A percentile compares a stretch with the other conserved stretches of the same genome.
Conservation (phyloP, 2,888 invertebrate genomes). For the Dicyrtomina minuta region DNA sequence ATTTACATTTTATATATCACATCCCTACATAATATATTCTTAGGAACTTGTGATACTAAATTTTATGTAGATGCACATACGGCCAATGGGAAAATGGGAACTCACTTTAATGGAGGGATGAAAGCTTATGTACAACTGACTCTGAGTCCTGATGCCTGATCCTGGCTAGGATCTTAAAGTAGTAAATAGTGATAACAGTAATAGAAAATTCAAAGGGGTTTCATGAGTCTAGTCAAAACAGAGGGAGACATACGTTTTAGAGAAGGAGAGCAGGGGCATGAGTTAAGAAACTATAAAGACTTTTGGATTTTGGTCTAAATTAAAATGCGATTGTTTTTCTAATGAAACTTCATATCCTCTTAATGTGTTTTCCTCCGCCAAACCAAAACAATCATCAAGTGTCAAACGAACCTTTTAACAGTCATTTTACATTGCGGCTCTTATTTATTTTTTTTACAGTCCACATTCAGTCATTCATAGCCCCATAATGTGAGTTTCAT, state of each 20-base stretch:
- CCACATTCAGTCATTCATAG: neutral
- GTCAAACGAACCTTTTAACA: slow-evolving; percentile 9
- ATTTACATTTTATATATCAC: no score
- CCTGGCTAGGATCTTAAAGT: no score
- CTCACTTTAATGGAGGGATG: no score
- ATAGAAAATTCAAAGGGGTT: neutral
- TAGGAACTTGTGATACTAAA: no score
- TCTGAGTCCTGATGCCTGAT: no score
- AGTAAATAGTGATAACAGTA: neutral
- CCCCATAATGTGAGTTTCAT: no score
- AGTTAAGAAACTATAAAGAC: neutral
- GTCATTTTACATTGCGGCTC: neutral
- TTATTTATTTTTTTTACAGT: neutral
- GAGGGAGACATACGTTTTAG: no score
- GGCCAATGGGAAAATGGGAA: no score
- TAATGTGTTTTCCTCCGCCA: slow-evolving; percentile 7
- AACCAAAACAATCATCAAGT: slow-evolving; percentile 15
- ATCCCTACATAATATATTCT: no score
- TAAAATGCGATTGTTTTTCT: slow-evolving; percentile 17
- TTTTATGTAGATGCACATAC: no score
- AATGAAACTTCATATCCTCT: slow-evolving; percentile 10
- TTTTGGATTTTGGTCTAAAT: neutral
- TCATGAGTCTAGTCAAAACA: slow-evolving; percentile 4
- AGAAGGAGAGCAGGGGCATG: neutral
- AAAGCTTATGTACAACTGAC: no score